Evolutionary conservation across 2,113 vertebrate species (phyloP).

Genomic region (Panthera tigris): DNA sequence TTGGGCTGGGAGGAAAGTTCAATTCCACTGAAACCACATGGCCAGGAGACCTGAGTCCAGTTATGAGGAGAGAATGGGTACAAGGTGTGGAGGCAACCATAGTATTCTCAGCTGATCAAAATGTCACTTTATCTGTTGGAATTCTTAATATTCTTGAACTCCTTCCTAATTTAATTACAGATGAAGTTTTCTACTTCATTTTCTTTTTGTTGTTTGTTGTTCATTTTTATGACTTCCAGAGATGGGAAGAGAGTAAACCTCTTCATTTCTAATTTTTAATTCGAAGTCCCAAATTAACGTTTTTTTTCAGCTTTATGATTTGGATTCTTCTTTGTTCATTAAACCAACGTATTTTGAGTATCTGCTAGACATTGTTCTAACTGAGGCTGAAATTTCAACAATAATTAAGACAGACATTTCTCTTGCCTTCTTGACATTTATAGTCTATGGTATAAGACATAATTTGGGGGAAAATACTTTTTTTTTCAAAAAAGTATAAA

Average conservation of each 20-base stretch:
- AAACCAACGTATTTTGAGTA: background rate
- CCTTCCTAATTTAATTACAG: background rate
- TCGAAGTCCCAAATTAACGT: background rate
- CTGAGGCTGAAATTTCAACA: background rate
- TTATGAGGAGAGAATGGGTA: background rate
- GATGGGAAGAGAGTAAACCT: background rate
- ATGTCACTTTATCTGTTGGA: background rate
- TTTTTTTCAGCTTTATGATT: background rate
- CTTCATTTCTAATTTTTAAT: background rate
- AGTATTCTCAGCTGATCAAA: background rate
- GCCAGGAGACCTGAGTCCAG: fast-evolving
- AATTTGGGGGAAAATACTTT: too few species aligned
- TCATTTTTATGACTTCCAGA: background rate
- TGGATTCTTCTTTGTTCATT: background rate
- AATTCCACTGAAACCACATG: background rate
- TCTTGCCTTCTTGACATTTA: background rate
- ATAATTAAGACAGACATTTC: fast-evolving
- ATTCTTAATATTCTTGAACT: background rate
- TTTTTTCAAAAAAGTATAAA: background rate
- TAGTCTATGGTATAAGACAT: background rate
- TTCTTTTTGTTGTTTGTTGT: background rate
- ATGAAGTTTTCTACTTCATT: background rate
- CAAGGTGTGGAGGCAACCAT: background rate
- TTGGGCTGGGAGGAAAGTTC: background rate
- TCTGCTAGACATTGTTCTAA: too few species aligned